Evolutionary conservation across 1,140 invertebrate genomes (phyloP), one percentile per base, ranked within the genome.

Genomic region (Brachionus paranguensis): DNA sequence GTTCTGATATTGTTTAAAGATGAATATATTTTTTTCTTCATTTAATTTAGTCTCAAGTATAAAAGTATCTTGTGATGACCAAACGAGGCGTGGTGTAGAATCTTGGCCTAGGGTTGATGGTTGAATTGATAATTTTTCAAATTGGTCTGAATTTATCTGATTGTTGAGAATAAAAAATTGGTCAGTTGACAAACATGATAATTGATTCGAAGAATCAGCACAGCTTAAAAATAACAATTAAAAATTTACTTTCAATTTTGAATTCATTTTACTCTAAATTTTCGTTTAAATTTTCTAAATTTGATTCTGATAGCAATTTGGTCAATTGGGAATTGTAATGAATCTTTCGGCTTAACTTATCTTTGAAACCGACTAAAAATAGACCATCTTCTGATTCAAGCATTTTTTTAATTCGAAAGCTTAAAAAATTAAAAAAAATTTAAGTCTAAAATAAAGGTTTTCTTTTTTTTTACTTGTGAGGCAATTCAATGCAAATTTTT

Each of bases 401-500:
- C 8, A 79, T 79, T 20, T 79, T 64, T 55, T 50, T 24, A 6
- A 24, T 55, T 5, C 33, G 27, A 68, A 68, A 68, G 12, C 65
- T 68, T 6, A 41, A 33, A 68, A 68, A 68, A 68, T 37, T 33
- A 17, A 37, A 41, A 33, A 68, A 6, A 37, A 68, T 0, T 68
- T 14, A 68, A 33, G 0, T 1, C 6, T 33, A 74, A 45, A 74
- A 14, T 20, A 70, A 70, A 6, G 17, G 14, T 11, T 29, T 70
- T 70, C 33, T 70, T 70, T 37, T 37, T 33, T 33, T 6, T 70
- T 41, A 68, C 33, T 68, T 68, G 41, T 68, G 17, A 29, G 65
- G 65, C 27, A 81, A 47, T 12, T 81, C 78, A 64, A 81, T 47
- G 78, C 78, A 81, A 27, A 37, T 64, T 64, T 68, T 81, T 60